phyloP scores from a whole-genome alignment of 2,888 invertebrate species.

The Agrochola circellaris region DNA sequence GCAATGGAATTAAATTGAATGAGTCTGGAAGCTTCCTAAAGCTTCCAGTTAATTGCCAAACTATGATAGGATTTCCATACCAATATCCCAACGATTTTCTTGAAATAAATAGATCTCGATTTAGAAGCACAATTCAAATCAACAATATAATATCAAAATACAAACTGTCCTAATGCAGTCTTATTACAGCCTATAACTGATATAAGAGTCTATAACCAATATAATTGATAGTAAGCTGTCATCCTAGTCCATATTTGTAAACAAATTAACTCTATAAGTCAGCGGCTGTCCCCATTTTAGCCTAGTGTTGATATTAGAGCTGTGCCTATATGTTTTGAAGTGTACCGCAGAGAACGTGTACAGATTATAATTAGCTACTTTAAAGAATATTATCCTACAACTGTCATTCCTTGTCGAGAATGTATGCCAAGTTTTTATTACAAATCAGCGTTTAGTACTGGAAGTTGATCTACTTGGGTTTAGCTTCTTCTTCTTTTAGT shows the following conservation, averaged over 20 bases:
- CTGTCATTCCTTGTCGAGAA: constrained; percentile 16
- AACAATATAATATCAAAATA: not conserved
- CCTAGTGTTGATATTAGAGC: constrained; percentile 9
- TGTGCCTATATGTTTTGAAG: constrained; percentile 40
- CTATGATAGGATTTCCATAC: not conserved
- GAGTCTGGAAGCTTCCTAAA: not conserved
- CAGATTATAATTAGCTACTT: constrained; percentile 12
- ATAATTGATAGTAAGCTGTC: constrained; percentile 49
- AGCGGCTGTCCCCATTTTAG: constrained; percentile 55
- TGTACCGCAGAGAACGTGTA: constrained; percentile 48
- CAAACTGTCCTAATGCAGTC: not conserved
- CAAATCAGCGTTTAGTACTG: constrained; percentile 2
- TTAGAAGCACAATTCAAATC: constrained; percentile 6
- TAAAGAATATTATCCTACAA: constrained; percentile 24
- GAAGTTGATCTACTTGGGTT: not conserved
- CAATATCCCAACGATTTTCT: not conserved
- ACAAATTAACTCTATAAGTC: constrained; percentile 34
- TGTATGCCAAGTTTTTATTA: constrained; percentile 5
- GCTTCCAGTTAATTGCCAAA: not conserved
- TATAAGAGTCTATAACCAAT: constrained; percentile 30
- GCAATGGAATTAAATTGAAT: not conserved
- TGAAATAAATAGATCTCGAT: not conserved
- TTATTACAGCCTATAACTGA: constrained; percentile 23
- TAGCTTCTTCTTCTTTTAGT: not conserved
- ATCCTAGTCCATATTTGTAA: constrained; percentile 22